Evolutionary conservation across 2,113 vertebrate genomes (phyloP).

Genomic region (Aldabrachelys gigantea): DNA sequence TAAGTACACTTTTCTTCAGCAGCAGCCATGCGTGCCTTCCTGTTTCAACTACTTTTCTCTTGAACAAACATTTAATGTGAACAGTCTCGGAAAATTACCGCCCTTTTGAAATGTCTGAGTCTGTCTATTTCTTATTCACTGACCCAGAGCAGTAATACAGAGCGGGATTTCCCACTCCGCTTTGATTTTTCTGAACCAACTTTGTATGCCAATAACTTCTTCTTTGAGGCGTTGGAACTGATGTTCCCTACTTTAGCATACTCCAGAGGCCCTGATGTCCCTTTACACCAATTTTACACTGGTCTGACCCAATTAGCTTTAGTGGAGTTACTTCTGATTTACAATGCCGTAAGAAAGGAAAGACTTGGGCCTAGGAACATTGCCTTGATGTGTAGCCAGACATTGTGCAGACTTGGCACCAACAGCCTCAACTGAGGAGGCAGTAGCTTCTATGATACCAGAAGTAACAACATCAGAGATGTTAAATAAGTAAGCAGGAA

Average conservation of each 20-base stretch:
- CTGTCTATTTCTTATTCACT: background rate
- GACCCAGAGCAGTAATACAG: accelerated
- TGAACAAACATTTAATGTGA: background rate
- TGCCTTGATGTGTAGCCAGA: accelerated
- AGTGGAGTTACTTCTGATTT: background rate
- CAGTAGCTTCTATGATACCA: background rate
- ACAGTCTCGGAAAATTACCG: background rate
- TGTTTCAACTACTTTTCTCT: background rate
- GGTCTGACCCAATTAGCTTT: accelerated
- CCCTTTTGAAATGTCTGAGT: background rate
- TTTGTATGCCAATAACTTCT: background rate
- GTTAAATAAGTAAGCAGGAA: background rate
- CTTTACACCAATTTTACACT: accelerated
- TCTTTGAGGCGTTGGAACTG: accelerated
- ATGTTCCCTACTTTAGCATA: background rate
- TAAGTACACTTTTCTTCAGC: background rate
- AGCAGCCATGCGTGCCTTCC: background rate
- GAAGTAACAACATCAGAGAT: background rate
- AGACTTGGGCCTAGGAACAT: accelerated
- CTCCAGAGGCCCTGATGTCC: background rate
- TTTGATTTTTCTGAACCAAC: accelerated
- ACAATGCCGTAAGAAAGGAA: background rate
- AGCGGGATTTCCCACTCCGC: background rate
- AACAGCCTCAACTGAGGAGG: background rate
- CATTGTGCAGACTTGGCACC: background rate